Conservation (phyloP, 1,140 invertebrate genomes). For the Trigoniulus corallinus region DNA sequence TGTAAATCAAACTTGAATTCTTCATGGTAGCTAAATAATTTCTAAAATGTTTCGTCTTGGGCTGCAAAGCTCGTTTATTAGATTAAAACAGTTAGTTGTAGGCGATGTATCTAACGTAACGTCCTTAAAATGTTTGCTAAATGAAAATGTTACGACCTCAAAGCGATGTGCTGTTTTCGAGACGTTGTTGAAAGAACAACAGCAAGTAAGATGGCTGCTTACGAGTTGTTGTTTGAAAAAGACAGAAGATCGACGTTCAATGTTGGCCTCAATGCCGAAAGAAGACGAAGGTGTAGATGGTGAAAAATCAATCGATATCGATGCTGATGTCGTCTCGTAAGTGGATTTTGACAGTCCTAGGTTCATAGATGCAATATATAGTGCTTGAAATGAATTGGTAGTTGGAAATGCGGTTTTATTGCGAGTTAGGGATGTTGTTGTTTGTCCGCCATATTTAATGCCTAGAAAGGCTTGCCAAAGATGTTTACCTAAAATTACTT, state of each 20-base stretch:
- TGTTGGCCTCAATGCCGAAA: conserved; percentile 35
- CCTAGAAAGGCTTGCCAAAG: neutral
- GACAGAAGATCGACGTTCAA: conserved; percentile 35
- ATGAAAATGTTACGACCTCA: too few relatives aligned
- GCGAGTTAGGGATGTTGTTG: neutral
- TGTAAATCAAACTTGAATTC: too few relatives aligned
- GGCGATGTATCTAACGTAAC: too few relatives aligned
- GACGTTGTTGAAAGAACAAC: neutral
- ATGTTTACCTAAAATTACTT: neutral
- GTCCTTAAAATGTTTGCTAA: too few relatives aligned
- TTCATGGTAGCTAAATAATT: too few relatives aligned
- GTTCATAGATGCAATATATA: neutral
- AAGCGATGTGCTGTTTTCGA: too few relatives aligned
- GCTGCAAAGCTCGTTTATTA: too few relatives aligned
- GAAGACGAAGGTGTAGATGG: conserved; percentile 48
- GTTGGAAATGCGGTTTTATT: neutral
- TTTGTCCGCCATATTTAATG: neutral
- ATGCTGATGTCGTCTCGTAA: conserved; percentile 26
- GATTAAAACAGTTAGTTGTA: too few relatives aligned
- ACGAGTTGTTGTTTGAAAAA: conserved; percentile 17
- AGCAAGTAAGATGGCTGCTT: neutral
- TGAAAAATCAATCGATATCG: conserved; percentile 41
- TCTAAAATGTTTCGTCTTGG: too few relatives aligned
- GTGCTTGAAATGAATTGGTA: neutral
- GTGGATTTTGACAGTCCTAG: neutral